These are phyloP conservation scores for Heliconius charithonia DNA, from an alignment of 2,888 invertebrate genomes.

Conservation along the genomic window DNA sequence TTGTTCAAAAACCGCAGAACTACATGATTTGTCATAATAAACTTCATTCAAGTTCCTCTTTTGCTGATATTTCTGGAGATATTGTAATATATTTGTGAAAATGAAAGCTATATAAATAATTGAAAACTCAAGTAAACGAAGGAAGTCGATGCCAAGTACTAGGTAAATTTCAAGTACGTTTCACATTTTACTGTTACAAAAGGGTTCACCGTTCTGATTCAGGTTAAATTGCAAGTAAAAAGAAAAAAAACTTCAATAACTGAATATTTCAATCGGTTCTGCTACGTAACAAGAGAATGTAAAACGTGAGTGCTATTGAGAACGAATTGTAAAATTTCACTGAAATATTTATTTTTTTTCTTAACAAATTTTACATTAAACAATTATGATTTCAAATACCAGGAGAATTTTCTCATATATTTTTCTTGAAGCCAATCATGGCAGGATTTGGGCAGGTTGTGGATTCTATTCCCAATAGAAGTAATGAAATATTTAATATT, in stretches of 20 bases:
- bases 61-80: background rate
- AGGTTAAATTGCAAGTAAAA: conserved; percentile 8
- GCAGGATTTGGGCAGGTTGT: too few relatives aligned
- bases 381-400: background rate
- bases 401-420: background rate
- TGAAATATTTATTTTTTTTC: background rate
- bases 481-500: too few relatives aligned
- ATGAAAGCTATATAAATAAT: background rate
- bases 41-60: background rate
- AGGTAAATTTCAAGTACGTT: background rate
- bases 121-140: background rate
- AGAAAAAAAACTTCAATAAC: conserved; percentile 6
- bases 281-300: conserved; percentile 6
- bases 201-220: conserved; percentile 1
- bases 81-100: background rate
- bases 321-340: conserved; percentile 3
- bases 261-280: conserved; percentile 10
- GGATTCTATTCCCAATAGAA: too few relatives aligned
- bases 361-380: background rate
- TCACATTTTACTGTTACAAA: background rate
- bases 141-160: background rate
- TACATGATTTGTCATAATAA: too few relatives aligned
- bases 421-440: too few relatives aligned
- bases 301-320: conserved; percentile 21
- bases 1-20: too few relatives aligned